phyloP scores from a whole-genome alignment of 2,888 invertebrate genomes.

The Chalcosyrphus nemorum region DNA sequence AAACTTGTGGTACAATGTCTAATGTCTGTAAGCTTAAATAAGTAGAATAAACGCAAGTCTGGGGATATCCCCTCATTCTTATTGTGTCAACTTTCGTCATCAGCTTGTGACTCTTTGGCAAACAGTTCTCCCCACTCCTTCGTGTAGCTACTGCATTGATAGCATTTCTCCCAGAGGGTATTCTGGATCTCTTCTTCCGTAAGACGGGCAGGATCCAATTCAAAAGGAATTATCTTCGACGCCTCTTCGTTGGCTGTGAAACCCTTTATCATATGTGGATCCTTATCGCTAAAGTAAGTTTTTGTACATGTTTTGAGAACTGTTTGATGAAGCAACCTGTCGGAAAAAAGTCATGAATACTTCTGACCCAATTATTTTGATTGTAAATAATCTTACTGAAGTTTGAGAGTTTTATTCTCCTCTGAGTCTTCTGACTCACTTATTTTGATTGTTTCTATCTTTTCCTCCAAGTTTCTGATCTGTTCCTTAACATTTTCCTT shows the following conservation, averaged over 20 bases:
- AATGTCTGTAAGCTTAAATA: too few relatives aligned
- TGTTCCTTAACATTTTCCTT: conserved; percentile 30
- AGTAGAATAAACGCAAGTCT: too few relatives aligned
- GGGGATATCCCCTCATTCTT: too few relatives aligned
- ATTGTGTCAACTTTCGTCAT: too few relatives aligned
- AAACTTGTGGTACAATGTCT: too few relatives aligned
- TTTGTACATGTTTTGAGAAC: conserved; percentile 36
- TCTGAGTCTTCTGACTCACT: conserved; percentile 6
- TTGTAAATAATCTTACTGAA: conserved; percentile 7
- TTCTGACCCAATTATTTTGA: too few relatives aligned
- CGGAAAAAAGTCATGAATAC: background rate
- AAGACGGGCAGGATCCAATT: conserved; percentile 9
- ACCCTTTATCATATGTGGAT: conserved; percentile 27
- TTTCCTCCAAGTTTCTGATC: conserved; percentile 7
- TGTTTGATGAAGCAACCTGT: conserved; percentile 22
- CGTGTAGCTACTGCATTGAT: background rate
- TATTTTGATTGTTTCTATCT: conserved; percentile 7
- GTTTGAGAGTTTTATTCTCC: background rate
- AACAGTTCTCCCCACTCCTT: conserved; percentile 46
- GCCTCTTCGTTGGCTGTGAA: conserved; percentile 19
- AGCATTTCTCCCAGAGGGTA: conserved; percentile 36
- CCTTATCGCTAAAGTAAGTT: conserved; percentile 28
- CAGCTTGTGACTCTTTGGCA: background rate
- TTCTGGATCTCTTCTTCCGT: conserved; percentile 18
- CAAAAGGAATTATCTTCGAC: conserved; percentile 16